Evolutionary conservation across 2,797 vertebrate genomes (phyloP), one percentile per base, ranked within the genome.

Genomic region (Semotilus atromaculatus): DNA sequence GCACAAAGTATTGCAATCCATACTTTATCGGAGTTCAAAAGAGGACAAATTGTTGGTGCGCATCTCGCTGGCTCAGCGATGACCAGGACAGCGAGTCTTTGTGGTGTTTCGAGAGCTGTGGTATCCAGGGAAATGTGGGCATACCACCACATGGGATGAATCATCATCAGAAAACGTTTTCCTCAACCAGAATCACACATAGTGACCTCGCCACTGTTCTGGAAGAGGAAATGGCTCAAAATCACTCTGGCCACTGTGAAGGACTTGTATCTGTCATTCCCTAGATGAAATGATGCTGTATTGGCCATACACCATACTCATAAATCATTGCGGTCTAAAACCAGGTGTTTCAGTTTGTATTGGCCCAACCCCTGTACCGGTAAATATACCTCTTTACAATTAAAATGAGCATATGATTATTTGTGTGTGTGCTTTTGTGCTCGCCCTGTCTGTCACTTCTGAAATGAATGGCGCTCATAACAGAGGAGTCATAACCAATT

Each of bases 391-490:
- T 73, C 43, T 26, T 36, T 36, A 51, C 40, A 74, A 82, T 73
- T 74, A 13, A 43, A 64, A n/a, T 51, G 71, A 71, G 77, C 36
- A 53, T 73, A 34, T 81, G 60, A 51, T 43, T 83, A 77, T 79
- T 68, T 82, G 70, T 76, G 76, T 73, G 55, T 53, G 55, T 38
- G 51, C 40, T 38, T 86, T 71, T 76, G 70, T 86, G 38, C 45
- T 31, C 23, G 7, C 43, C 19, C 36, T 70, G 62, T 90, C 40
- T 70, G 62, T 90, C 89, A 85, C 72, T 70, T 75, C 51, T 43
- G 82, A 58, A 88, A 88, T 77, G 83, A 85, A 89, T 90, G 81
- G 75, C 51, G 26, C 82, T 87, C 85, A 89, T 89, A 85, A 92
- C 87, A 78, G 68, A 85, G 72, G 68, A 87, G 87, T 84, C 87